Evolutionary conservation across 2,888 invertebrate genomes (phyloP), one percentile per base, ranked within the genome.

Genomic region (Hyalella azteca): DNA sequence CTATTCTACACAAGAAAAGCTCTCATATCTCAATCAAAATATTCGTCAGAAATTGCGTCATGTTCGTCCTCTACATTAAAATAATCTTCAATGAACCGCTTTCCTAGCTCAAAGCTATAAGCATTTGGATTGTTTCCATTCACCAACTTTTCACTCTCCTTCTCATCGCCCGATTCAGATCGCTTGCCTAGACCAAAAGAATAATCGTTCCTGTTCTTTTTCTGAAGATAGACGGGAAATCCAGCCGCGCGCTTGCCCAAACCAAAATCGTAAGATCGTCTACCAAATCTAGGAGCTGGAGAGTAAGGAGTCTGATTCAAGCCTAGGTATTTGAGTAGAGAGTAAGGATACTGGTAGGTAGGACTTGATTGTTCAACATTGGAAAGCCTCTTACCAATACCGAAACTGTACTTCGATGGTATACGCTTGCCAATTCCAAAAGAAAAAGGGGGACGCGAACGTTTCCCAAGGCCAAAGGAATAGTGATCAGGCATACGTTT

Each of bases 401-500:
- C 66, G n/a, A 66, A 66, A 36, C 66, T 66, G 66, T 66, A 66
- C 36, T 36, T 36, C 19, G 19, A 66, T 13, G 66, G 66, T 2
- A 36, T 0, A 5, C 66, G 66, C 26, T 66, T 66, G 9, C 66
- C 66, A 66, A 66, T 36, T 32, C 66, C 66, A 15, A 66, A 66
- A 32, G 66, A 66, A 66, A 36, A 66, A 66, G 66, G 66, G 29
- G 36, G 66, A 36, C 36, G 19, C 19, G n/a, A n/a, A n/a, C 66
- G 32, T 29, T 66, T 66, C 15, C 66, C 66, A 15, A 66, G 19
- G 22, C 66, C 66, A 66, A 66, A 66, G 0, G 66, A 32, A 36
- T 66, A 66, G 36, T 66, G 66, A 66, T 39, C 29, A 5, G 66
- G 66, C 19, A 66, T 66, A n/a, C 39, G 66, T 36, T 66, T 66